phyloP scores from a whole-genome alignment of 2,888 invertebrate genomes.

The Eilema sororculum region DNA sequence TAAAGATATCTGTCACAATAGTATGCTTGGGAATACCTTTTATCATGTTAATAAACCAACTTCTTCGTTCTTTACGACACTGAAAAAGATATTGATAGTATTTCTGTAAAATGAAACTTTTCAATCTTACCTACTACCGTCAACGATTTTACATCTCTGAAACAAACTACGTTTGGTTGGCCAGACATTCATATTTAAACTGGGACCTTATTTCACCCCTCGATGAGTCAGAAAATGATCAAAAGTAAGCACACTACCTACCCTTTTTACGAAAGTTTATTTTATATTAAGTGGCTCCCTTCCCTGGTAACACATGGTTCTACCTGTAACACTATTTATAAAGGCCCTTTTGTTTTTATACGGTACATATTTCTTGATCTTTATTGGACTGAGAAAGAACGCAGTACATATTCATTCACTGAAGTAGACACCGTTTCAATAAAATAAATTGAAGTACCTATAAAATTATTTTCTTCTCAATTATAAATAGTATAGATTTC shows the following conservation, averaged over 20 bases:
- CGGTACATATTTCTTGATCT: not conserved
- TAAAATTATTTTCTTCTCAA: too few species aligned
- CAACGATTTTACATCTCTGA: constrained; percentile 9
- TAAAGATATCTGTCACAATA: too few species aligned
- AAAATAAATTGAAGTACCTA: not conserved
- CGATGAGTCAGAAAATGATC: constrained; percentile 69
- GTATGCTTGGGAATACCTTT: too few species aligned
- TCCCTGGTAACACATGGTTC: not conserved
- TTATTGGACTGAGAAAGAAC: not conserved
- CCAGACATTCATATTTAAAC: constrained; percentile 54
- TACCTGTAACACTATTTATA: constrained; percentile 4
- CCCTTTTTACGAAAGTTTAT: constrained; percentile 9
- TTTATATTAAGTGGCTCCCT: constrained; percentile 5
- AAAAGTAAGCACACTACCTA: constrained; percentile 32
- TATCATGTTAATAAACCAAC: too few species aligned
- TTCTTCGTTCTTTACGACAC: too few species aligned
- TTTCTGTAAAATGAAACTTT: too few species aligned
- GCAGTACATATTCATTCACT: too few species aligned
- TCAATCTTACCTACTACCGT: not conserved
- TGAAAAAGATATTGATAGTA: too few species aligned
- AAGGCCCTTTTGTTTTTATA: constrained; percentile 5
- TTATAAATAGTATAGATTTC: too few species aligned
- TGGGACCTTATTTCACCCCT: constrained; percentile 64
- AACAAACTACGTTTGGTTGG: constrained; percentile 30
- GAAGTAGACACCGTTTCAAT: not conserved